Evolutionary conservation across 2,113 vertebrate species (phyloP).

Genomic region (Grantiella picta): DNA sequence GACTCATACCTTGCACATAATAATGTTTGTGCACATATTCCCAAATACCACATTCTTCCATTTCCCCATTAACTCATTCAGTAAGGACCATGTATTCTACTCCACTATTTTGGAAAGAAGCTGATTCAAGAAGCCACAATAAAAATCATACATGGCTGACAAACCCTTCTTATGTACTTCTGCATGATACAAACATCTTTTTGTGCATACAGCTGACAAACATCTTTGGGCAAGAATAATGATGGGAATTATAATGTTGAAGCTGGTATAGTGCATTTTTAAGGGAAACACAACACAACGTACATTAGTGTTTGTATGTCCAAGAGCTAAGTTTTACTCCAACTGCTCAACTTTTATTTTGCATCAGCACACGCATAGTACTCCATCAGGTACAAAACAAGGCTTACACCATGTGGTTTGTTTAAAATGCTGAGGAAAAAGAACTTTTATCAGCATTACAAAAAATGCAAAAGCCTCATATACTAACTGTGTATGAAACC

Average conservation of each 20-base stretch:
- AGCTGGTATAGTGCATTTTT: background rate
- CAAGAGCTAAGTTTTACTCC: background rate
- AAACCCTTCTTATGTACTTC: background rate
- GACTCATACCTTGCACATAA: accelerated
- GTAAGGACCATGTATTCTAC: background rate
- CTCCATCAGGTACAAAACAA: background rate
- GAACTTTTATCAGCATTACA: background rate
- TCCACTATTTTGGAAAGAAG: background rate
- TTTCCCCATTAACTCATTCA: background rate
- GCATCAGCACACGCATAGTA: accelerated
- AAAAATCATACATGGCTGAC: background rate
- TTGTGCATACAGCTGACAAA: background rate
- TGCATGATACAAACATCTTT: background rate
- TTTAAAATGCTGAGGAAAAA: background rate
- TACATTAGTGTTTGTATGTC: background rate
- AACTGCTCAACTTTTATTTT: background rate
- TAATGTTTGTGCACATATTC: background rate
- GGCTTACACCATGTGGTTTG: background rate
- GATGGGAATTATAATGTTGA: background rate
- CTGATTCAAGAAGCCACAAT: background rate
- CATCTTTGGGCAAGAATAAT: background rate
- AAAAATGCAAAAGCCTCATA: background rate
- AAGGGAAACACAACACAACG: background rate
- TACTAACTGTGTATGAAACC: background rate
- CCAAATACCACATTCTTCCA: background rate